Percentiles rank a stretch among this genome's conserved stretches.
These are phyloP conservation scores for Typhlomys cinereus DNA, from an alignment of 2,113 vertebrate species.

Conservation along the genomic window DNA sequence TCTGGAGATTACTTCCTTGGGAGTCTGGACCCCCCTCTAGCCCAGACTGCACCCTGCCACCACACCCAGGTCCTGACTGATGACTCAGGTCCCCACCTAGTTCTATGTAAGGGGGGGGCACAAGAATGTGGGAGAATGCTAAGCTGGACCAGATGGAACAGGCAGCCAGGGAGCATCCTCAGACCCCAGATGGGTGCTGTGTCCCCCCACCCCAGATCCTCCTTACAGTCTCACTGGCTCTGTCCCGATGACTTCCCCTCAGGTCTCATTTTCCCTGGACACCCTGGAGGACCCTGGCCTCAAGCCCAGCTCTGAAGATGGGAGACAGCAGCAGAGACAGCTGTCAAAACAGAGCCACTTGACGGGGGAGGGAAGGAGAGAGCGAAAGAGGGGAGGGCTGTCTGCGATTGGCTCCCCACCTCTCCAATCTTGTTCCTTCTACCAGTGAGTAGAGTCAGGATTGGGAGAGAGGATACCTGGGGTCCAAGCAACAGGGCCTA, in stretches of 20 bases:
- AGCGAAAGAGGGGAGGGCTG: background rate
- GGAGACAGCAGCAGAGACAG: constrained; percentile 77
- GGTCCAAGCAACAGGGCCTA: background rate
- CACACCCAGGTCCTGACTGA: constrained; percentile 17
- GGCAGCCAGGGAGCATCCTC: background rate
- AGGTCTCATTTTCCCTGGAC: constrained; percentile 67
- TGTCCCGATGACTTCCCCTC: background rate
- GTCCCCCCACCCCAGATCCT: background rate
- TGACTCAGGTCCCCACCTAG: constrained; percentile 7
- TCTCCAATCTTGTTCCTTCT: background rate
- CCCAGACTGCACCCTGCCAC: background rate
- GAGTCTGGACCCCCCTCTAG: background rate
- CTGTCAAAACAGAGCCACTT: constrained; percentile 76
- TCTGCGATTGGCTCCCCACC: background rate
- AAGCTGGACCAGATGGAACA: background rate
- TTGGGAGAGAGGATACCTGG: constrained; percentile 3
- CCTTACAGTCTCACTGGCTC: background rate
- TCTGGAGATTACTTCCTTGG: background rate
- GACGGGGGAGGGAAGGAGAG: background rate
- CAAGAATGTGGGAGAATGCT: background rate
- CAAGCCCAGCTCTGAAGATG: constrained; percentile 73
- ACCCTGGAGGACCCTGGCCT: constrained; percentile 75
- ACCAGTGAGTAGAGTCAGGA: background rate
- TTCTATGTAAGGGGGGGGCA: background rate
- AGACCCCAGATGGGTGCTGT: background rate